Evolutionary conservation across 2,113 vertebrate genomes (phyloP).

Genomic region (Salminus brasiliensis): DNA sequence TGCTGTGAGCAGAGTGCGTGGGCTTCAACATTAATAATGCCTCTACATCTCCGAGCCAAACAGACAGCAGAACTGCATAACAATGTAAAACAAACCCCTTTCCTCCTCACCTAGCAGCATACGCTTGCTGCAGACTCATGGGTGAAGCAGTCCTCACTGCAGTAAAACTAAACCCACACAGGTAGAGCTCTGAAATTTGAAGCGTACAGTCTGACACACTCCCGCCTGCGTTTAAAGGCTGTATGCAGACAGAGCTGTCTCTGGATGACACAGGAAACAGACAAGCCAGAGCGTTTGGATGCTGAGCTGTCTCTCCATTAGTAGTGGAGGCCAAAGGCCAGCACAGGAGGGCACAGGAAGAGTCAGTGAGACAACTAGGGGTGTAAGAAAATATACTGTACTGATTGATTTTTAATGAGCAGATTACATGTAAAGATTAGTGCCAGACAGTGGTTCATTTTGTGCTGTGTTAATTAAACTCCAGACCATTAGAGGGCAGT

Average conservation of each 20-base stretch:
- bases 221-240: background rate
- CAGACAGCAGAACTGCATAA: background rate
- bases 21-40: constrained; percentile 8
- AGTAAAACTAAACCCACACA: constrained; percentile 4
- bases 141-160: background rate
- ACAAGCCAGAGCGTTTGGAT: background rate
- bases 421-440: no score
- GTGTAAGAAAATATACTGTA: no score
- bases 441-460: no score
- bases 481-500: no score
- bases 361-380: no score
- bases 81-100: background rate
- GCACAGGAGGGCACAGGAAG: background rate
- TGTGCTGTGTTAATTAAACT: no score
- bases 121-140: background rate
- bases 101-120: background rate
- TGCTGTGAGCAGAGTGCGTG: background rate
- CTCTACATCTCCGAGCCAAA: background rate
- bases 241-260: background rate
- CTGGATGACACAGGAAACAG: background rate
- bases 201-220: constrained; percentile 5
- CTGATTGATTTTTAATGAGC: no score
- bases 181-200: background rate
- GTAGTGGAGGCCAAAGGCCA: background rate
- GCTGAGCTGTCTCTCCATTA: background rate